Percentiles rank a stretch among this genome's conserved stretches.
Conservation (phyloP, 2,113 vertebrate genomes). For the Gallinago undulata region DNA sequence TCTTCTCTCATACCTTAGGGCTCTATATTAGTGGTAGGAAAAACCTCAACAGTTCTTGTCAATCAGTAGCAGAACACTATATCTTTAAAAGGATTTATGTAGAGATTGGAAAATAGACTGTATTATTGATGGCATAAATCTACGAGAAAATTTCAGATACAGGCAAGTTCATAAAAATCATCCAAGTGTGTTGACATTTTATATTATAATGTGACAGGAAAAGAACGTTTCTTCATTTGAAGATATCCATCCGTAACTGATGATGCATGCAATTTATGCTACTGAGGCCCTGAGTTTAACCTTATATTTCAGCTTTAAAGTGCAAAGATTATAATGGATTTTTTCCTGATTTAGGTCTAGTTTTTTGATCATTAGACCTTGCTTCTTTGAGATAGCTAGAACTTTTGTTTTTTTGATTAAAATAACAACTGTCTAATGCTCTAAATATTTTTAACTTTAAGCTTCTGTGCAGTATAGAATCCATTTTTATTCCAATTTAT, state of each 20-base stretch:
- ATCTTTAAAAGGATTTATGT: not conserved
- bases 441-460: not conserved
- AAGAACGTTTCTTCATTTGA: not conserved
- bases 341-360: not conserved
- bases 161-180: not conserved
- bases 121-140: not conserved
- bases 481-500: not conserved
- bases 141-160: not conserved
- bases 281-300: not conserved
- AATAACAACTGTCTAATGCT: not conserved
- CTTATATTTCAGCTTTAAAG: not conserved
- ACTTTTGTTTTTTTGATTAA: not conserved
- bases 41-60: not conserved
- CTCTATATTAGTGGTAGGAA: not conserved
- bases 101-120: not conserved
- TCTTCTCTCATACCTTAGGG: not conserved
- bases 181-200: not conserved
- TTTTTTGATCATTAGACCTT: not conserved
- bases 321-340: not conserved
- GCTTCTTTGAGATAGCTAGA: not conserved
- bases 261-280: not conserved
- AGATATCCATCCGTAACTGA: not conserved
- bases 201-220: not conserved
- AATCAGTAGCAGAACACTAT: not conserved
- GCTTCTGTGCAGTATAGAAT: not conserved